Percentiles rank a stretch among this genome's conserved stretches.
Evolutionary conservation across 2,888 invertebrate genomes (phyloP).

Genomic region (Pherbina coryleti): DNA sequence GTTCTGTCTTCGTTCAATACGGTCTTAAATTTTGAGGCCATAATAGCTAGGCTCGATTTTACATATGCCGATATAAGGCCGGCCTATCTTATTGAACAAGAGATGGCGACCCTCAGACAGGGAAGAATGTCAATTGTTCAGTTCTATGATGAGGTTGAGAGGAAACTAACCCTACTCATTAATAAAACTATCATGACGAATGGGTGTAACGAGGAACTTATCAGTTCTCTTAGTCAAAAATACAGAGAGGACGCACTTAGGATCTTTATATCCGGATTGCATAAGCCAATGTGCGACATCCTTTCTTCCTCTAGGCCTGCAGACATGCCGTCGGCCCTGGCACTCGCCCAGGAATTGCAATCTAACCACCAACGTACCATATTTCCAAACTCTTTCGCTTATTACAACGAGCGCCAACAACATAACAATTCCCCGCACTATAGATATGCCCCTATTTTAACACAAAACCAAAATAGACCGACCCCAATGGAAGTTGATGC

Average conservation of each 20-base stretch:
- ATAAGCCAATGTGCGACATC: too few relatives aligned
- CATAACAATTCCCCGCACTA: neutral
- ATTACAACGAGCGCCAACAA: neutral
- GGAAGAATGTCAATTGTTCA: neutral
- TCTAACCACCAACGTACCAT: too few relatives aligned
- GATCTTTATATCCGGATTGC: too few relatives aligned
- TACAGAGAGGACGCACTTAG: too few relatives aligned
- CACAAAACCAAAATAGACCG: too few relatives aligned
- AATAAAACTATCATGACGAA: constrained; percentile 43
- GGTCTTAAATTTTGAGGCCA: constrained; percentile 40
- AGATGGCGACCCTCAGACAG: neutral
- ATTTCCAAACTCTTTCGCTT: too few relatives aligned
- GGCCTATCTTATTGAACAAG: too few relatives aligned
- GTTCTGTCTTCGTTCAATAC: constrained; percentile 35
- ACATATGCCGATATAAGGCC: constrained; percentile 21
- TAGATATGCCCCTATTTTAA: constrained; percentile 3
- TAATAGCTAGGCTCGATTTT: constrained; percentile 29
- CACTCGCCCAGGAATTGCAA: too few relatives aligned
- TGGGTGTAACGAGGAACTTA: constrained; percentile 34
- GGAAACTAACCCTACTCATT: neutral
- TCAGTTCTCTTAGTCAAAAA: constrained; percentile 39
- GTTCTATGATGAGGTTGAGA: neutral
- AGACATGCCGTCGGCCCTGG: too few relatives aligned
- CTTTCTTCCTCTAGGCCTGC: too few relatives aligned
- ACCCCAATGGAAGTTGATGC: too few relatives aligned